A percentile compares a stretch with the other conserved stretches of the same genome.
phyloP scores from a whole-genome alignment of 1,140 invertebrate species.

The Drosophila mayri region DNA sequence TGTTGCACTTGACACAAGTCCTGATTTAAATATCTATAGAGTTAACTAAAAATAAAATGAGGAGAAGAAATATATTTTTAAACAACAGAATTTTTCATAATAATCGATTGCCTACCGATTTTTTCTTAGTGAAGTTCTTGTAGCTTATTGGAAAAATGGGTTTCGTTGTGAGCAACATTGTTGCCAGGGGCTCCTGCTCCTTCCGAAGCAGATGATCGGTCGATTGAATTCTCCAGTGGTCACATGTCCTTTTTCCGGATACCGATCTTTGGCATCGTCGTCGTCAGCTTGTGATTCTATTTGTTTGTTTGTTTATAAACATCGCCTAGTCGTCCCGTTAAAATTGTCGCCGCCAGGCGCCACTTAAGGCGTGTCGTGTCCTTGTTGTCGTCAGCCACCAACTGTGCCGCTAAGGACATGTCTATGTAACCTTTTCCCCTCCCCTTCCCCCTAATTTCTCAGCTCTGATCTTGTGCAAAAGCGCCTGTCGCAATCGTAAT shows the following conservation, averaged over 20 bases:
- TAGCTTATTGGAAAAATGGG: neutral
- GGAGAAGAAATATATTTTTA: neutral
- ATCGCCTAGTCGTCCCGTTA: slow-evolving; percentile 33
- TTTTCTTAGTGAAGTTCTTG: neutral
- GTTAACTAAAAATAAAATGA: neutral
- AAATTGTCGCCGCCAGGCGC: slow-evolving; percentile 58
- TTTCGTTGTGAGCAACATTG: slow-evolving; percentile 48
- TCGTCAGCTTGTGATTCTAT: slow-evolving; percentile 33
- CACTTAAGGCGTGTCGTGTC: slow-evolving; percentile 59
- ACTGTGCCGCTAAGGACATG: slow-evolving; percentile 69
- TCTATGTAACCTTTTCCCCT: slow-evolving; percentile 7
- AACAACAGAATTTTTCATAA: neutral
- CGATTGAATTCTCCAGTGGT: slow-evolving; percentile 32
- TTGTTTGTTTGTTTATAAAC: slow-evolving; percentile 75
- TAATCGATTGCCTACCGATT: neutral
- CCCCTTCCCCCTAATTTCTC: neutral
- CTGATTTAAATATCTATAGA: too few relatives aligned
- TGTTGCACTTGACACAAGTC: too few relatives aligned
- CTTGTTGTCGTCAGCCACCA: slow-evolving; percentile 76
- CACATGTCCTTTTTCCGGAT: slow-evolving; percentile 18
- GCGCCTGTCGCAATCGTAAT: slow-evolving; percentile 37
- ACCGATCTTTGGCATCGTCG: slow-evolving; percentile 16
- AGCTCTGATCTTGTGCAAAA: slow-evolving; percentile 65
- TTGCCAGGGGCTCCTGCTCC: slow-evolving; percentile 7
- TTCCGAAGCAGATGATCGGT: slow-evolving; percentile 52